These are phyloP conservation scores for Masticophis lateralis DNA, from an alignment of 2,797 vertebrate genomes.

Conservation along the genomic window DNA sequence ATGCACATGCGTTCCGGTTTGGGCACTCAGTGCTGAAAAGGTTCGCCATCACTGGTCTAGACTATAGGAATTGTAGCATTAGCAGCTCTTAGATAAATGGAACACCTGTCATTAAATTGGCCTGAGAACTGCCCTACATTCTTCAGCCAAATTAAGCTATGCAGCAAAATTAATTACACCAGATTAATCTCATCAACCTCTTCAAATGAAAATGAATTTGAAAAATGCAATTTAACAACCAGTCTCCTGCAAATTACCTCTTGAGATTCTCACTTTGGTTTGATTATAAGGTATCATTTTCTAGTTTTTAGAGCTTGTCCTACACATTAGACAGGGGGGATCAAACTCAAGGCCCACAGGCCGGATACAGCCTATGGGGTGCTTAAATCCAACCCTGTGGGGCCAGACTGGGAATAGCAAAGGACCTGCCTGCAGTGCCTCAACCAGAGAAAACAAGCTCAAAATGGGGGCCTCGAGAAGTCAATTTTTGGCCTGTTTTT, in stretches of 20 bases:
- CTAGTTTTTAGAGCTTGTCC: not conserved
- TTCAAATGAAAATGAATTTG: not conserved
- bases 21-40: too few species aligned
- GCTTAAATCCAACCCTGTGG: too few species aligned
- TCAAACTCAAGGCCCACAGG: too few species aligned
- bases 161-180: not conserved
- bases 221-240: not conserved
- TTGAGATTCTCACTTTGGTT: not conserved
- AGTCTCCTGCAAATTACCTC: not conserved
- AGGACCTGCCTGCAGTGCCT: too few species aligned
- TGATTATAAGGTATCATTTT: not conserved
- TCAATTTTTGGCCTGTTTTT: too few species aligned
- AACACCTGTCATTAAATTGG: not conserved
- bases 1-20: too few species aligned
- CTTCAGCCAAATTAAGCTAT: not conserved
- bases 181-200: not conserved
- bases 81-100: not conserved
- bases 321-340: too few species aligned
- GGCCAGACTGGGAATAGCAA: too few species aligned
- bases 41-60: not conserved
- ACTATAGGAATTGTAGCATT: not conserved
- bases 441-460: too few species aligned
- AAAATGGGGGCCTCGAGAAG: too few species aligned
- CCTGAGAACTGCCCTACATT: not conserved
- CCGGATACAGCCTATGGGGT: too few species aligned